phyloP scores from a whole-genome alignment of 1,140 invertebrate genomes.

The Cydia pomonella region DNA sequence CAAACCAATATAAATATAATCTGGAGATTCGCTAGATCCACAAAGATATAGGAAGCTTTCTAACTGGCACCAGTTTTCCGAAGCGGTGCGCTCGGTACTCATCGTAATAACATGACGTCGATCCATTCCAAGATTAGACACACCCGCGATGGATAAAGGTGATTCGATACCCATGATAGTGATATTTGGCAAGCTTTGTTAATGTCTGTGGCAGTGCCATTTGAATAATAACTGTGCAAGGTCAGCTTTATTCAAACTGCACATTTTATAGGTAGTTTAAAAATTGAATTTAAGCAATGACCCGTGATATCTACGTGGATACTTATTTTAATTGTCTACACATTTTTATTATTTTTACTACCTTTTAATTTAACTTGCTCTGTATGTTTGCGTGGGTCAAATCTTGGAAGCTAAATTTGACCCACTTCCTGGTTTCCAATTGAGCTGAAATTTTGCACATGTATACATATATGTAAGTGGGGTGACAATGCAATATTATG shows the following conservation, averaged over 20 bases:
- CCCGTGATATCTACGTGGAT: too few species aligned
- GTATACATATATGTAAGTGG: too few species aligned
- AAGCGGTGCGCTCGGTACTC: neutral
- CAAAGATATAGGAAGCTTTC: too few species aligned
- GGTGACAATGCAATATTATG: too few species aligned
- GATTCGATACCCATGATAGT: conserved; percentile 22
- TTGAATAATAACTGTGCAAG: conserved; percentile 17
- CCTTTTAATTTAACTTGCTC: too few species aligned
- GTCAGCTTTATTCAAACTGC: neutral
- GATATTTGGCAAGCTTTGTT: conserved; percentile 21
- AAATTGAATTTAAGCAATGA: conserved; percentile 1
- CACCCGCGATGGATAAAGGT: conserved; percentile 2
- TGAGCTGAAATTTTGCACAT: too few species aligned
- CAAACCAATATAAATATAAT: neutral
- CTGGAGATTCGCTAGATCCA: neutral
- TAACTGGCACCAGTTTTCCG: neutral
- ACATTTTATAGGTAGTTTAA: neutral
- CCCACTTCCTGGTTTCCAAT: too few species aligned
- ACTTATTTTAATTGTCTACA: too few species aligned
- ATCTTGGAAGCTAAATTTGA: too few species aligned
- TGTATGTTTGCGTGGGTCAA: too few species aligned
- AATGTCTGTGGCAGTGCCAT: neutral
- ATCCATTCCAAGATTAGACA: conserved; percentile 23
- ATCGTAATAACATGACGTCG: neutral
- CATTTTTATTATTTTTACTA: too few species aligned